A percentile compares a stretch with the other conserved stretches of the same genome.
phyloP scores from a whole-genome alignment of 2,113 vertebrate species.

The Sturnus vulgaris region DNA sequence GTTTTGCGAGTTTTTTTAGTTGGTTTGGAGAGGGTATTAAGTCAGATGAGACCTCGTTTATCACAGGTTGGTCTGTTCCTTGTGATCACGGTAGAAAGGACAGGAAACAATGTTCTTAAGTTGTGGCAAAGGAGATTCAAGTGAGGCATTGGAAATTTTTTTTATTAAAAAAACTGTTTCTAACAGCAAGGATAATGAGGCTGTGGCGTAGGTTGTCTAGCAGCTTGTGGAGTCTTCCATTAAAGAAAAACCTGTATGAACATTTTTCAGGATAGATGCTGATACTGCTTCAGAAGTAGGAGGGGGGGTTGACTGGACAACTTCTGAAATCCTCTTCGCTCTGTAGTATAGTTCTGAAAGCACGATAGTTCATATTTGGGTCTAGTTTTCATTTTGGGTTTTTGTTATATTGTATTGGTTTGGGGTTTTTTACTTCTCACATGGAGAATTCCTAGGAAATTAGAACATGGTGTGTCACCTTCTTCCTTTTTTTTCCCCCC shows the following conservation, averaged over 20 bases:
- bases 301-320: rapidly evolving
- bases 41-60: background rate
- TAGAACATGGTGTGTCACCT: background rate
- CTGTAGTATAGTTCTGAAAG: background rate
- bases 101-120: background rate
- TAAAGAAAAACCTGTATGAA: background rate
- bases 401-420: background rate
- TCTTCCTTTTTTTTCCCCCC: background rate
- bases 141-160: background rate
- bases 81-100: background rate
- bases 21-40: background rate
- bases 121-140: background rate
- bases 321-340: background rate
- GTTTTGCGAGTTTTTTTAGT: background rate
- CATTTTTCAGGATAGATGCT: background rate
- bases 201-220: background rate
- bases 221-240: background rate
- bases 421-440: background rate
- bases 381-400: background rate
- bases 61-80: background rate
- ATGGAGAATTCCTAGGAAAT: background rate
- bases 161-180: background rate
- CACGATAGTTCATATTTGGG: background rate
- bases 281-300: background rate
- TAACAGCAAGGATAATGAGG: background rate